Evolutionary conservation across 2,797 vertebrate genomes (phyloP).

Genomic region (Vultur gryphus): DNA sequence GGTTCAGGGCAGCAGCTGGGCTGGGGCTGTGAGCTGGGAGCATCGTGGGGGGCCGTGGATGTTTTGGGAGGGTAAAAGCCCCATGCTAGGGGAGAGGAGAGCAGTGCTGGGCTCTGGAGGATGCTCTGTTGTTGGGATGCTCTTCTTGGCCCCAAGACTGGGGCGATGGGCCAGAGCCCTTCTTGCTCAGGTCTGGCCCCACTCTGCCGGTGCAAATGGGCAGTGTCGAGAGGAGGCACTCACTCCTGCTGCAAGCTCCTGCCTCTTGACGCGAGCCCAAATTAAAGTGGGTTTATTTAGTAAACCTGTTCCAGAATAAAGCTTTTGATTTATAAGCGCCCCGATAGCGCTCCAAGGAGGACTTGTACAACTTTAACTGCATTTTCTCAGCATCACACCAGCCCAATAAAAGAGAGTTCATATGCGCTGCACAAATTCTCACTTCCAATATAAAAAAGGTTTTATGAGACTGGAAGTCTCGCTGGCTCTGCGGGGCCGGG

Average conservation of each 20-base stretch:
- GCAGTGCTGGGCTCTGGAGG: not conserved
- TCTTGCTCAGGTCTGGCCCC: rapidly evolving
- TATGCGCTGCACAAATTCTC: conserved; percentile 63
- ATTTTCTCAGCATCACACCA: conserved; percentile 73
- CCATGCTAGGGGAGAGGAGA: not conserved
- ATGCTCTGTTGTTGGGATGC: not conserved
- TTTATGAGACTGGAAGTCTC: conserved; percentile 70
- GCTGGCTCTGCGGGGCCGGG: conserved; percentile 18
- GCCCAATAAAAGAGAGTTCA: conserved; percentile 68
- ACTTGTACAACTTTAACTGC: conserved; percentile 67
- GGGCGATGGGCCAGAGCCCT: not conserved
- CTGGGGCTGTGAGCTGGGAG: not conserved
- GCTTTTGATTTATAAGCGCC: conserved; percentile 52
- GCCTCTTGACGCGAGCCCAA: not conserved
- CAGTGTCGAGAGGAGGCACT: not conserved
- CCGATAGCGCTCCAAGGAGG: conserved; percentile 45
- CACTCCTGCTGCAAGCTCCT: rapidly evolving
- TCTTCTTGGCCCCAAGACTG: rapidly evolving
- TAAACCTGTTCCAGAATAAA: conserved; percentile 23
- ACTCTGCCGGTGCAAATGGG: rapidly evolving
- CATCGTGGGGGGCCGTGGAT: not conserved
- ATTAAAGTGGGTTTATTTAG: conserved; percentile 47
- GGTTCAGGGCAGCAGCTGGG: conserved; percentile 20
- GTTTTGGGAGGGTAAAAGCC: not conserved
- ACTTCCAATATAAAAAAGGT: conserved; percentile 69